phyloP scores from a whole-genome alignment of 1,140 invertebrate genomes.

The Drosophila melanogaster region DNA sequence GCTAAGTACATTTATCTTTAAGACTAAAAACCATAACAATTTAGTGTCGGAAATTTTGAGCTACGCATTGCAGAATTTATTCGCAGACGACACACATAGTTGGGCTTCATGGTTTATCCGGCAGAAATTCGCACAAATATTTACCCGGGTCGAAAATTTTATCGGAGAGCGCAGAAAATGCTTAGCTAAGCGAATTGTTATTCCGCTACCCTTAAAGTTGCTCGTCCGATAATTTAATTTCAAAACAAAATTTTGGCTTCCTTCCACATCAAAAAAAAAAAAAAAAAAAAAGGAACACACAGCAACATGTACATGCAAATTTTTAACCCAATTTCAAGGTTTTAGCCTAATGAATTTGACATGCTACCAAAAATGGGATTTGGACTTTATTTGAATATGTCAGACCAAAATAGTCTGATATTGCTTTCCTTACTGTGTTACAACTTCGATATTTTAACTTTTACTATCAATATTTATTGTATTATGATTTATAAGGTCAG shows the following conservation, averaged over 20 bases:
- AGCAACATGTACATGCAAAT: background rate
- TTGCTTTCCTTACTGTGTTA: background rate
- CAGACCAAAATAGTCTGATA: background rate
- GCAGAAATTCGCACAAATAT: constrained; percentile 74
- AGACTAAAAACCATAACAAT: constrained; percentile 72
- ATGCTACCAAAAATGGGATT: constrained; percentile 1
- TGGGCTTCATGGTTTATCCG: constrained; percentile 41
- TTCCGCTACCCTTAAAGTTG: constrained; percentile 5
- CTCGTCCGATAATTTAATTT: constrained; percentile 25
- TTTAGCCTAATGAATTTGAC: background rate
- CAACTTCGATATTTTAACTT: too few relatives aligned
- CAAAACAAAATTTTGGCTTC: constrained; percentile 7
- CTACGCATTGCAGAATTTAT: constrained; percentile 73
- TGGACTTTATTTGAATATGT: background rate
- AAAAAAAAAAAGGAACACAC: background rate
- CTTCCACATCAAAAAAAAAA: background rate
- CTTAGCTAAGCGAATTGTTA: constrained; percentile 35
- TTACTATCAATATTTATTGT: background rate
- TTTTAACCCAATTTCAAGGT: background rate
- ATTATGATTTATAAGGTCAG: background rate
- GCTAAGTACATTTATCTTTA: constrained; percentile 56
- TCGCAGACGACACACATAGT: constrained; percentile 21
- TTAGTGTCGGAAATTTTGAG: constrained; percentile 76
- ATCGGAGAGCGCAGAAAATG: constrained; percentile 60
- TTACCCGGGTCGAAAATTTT: constrained; percentile 60